These are phyloP conservation scores for Trachymyrmex cornetzi DNA, from an alignment of 1,140 invertebrate species.

Conservation along the genomic window DNA sequence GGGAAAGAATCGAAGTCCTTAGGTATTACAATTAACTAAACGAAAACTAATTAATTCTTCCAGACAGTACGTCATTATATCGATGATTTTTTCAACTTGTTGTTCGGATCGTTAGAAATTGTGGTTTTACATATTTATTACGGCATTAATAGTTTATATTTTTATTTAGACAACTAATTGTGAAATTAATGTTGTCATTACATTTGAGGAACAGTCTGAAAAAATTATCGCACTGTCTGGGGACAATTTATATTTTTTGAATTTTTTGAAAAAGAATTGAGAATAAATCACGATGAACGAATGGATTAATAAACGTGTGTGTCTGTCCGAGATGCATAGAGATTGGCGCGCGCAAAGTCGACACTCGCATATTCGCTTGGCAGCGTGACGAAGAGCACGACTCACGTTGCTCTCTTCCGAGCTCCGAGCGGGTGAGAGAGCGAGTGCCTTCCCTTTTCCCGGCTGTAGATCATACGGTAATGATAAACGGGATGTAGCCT, in stretches of 20 bases:
- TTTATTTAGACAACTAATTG: no score
- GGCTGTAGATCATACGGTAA: conserved; percentile 64
- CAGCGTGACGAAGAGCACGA: conserved; percentile 41
- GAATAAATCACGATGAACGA: conserved; percentile 6
- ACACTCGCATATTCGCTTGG: conserved; percentile 35
- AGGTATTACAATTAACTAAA: no score
- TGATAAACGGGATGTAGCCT: conserved; percentile 66
- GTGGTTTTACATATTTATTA: no score
- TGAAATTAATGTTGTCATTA: no score
- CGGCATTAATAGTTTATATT: no score
- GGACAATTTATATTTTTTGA: background rate
- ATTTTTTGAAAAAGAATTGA: background rate
- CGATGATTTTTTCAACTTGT: no score
- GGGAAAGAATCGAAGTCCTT: no score
- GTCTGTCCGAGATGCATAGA: background rate
- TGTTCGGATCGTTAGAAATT: no score
- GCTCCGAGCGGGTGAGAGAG: conserved; percentile 23
- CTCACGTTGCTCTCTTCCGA: conserved; percentile 24
- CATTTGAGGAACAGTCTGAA: no score
- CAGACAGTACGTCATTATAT: no score
- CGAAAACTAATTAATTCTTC: no score
- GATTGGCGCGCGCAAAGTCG: background rate
- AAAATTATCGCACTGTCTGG: no score
- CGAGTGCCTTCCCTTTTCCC: conserved; percentile 56
- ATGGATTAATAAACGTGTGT: conserved; percentile 28